Percentiles rank a stretch among this genome's conserved stretches.
These are phyloP conservation scores for Aphis gossypii DNA, from an alignment of 1,140 invertebrate species.

Conservation along the genomic window DNA sequence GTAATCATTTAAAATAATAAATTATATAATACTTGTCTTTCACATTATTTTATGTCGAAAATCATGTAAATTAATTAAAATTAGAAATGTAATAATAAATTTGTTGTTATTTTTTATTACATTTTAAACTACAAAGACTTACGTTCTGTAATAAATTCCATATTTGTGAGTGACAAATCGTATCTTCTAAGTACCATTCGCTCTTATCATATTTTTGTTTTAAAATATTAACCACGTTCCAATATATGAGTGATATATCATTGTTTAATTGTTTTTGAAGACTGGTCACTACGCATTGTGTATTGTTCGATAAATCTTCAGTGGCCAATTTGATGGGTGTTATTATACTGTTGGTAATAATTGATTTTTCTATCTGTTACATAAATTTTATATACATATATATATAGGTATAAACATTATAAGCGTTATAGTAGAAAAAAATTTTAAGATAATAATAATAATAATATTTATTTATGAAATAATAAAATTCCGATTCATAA, in stretches of 20 bases:
- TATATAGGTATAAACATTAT: too few species aligned
- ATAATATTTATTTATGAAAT: too few species aligned
- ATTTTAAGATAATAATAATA: too few species aligned
- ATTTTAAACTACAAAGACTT: neutral
- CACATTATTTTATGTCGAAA: neutral
- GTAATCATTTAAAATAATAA: neutral
- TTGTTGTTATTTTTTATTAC: neutral
- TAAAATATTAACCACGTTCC: neutral
- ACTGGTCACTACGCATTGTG: neutral
- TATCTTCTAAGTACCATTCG: conserved; percentile 11
- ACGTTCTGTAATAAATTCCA: neutral
- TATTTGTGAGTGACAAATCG: neutral
- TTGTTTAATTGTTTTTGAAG: neutral
- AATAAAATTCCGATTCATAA: too few species aligned
- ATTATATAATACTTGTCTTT: neutral
- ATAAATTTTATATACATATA: neutral
- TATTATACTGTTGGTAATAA: neutral
- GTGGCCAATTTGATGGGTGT: neutral
- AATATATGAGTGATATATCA: neutral
- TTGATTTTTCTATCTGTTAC: neutral
- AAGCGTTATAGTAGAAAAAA: too few species aligned
- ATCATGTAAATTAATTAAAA: neutral
- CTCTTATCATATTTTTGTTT: neutral
- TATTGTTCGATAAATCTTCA: neutral
- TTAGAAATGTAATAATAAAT: neutral